phyloP scores from a whole-genome alignment of 1,140 invertebrate species.

The Battus philenor region DNA sequence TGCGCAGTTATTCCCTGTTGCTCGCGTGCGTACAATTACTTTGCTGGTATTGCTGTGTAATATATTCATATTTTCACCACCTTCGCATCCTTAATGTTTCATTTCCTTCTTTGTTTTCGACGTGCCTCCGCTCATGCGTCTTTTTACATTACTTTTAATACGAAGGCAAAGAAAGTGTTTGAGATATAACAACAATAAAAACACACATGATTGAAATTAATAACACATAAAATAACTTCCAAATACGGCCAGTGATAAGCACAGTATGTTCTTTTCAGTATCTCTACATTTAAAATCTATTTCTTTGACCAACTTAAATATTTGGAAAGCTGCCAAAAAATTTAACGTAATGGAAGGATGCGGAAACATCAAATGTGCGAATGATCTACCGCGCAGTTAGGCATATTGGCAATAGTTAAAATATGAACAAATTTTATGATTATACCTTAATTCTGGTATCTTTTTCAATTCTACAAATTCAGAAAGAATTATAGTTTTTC shows the following conservation, averaged over 20 bases:
- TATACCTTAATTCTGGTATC: too few species aligned
- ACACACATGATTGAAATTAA: too few species aligned
- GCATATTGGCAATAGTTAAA: too few species aligned
- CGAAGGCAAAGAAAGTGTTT: too few species aligned
- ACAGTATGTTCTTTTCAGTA: background rate
- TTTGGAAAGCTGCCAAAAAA: conserved; percentile 22
- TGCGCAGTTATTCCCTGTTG: conserved; percentile 29
- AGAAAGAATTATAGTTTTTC: too few species aligned
- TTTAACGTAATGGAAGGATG: conserved; percentile 10
- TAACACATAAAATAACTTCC: too few species aligned
- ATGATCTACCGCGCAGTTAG: too few species aligned
- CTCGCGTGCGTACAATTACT: conserved; percentile 69
- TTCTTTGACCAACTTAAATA: conserved; percentile 16
- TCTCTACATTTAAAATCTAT: conserved; percentile 21
- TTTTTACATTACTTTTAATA: conserved; percentile 25
- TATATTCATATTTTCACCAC: conserved; percentile 73
- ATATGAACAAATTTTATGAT: too few species aligned
- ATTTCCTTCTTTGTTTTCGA: conserved; percentile 47
- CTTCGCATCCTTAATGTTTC: conserved; percentile 64
- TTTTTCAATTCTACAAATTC: too few species aligned
- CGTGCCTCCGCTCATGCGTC: conserved; percentile 23
- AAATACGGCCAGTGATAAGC: background rate
- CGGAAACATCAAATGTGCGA: conserved; percentile 5
- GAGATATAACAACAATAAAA: too few species aligned
- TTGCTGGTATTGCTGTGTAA: conserved; percentile 57